phyloP scores from a whole-genome alignment of 2,113 vertebrate genomes.

The Glaucomys volans region DNA sequence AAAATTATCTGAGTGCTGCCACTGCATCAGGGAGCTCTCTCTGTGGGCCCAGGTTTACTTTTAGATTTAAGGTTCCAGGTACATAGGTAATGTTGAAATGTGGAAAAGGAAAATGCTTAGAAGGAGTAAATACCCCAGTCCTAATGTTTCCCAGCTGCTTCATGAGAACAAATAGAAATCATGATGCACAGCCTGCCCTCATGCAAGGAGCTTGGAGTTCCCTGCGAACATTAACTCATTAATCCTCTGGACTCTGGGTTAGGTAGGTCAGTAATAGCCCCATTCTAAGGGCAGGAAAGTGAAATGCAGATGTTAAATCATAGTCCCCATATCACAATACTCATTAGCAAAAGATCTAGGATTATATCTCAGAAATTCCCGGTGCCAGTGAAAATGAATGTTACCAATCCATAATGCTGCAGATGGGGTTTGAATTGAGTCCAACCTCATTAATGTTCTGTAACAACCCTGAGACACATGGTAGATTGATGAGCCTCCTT shows the following conservation, averaged over 20 bases:
- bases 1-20: conserved; percentile 2
- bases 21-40: not conserved
- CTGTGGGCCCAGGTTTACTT: conserved; percentile 22
- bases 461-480: not conserved
- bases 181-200: not conserved
- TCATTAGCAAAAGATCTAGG: conserved; percentile 71
- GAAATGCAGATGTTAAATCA: conserved; percentile 74
- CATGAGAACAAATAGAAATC: conserved; percentile 7
- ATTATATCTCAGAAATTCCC: conserved; percentile 71
- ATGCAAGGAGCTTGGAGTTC: not conserved
- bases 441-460: conserved; percentile 63
- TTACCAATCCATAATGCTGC: conserved; percentile 63
- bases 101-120: conserved; percentile 65
- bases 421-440: conserved; percentile 62
- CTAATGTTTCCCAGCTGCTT: conserved; percentile 33
- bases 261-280: conserved; percentile 70
- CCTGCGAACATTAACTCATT: conserved; percentile 32
- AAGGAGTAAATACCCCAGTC: not conserved
- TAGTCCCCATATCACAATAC: conserved; percentile 59
- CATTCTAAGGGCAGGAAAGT: conserved; percentile 77
- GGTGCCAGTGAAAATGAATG: conserved; percentile 20
- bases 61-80: conserved; percentile 48
- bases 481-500: conserved; percentile 54
- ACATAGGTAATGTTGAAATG: conserved; percentile 67
- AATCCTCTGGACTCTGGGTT: conserved; percentile 69